These are phyloP conservation scores for Malurus cyaneus DNA, from an alignment of 2,113 vertebrate genomes.

Conservation along the genomic window DNA sequence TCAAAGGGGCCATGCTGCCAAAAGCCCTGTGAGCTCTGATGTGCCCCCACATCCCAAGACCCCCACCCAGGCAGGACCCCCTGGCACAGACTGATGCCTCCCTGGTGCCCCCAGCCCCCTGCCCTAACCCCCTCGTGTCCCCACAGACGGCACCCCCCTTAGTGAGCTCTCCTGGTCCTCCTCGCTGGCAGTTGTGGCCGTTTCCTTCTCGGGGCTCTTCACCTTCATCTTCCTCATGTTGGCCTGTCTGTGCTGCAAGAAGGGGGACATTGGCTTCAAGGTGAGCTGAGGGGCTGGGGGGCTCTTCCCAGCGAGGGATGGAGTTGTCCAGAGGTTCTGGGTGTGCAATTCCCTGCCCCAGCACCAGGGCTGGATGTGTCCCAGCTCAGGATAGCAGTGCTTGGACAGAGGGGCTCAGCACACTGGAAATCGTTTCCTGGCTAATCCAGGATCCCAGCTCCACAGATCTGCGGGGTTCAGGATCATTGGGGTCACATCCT, in stretches of 20 bases:
- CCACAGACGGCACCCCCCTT: constrained; percentile 87
- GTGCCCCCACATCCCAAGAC: neutral
- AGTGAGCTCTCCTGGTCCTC: constrained; percentile 91
- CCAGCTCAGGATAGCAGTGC: fast-evolving
- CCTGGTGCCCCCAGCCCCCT: fast-evolving
- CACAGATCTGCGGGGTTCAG: neutral
- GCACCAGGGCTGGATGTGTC: neutral
- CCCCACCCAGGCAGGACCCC: neutral
- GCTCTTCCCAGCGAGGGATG: fast-evolving
- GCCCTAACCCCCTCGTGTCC: constrained; percentile 29
- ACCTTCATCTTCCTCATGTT: constrained; percentile 94
- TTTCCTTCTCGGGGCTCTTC: constrained; percentile 91
- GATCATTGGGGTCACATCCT: fast-evolving
- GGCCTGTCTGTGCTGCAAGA: constrained; percentile 97
- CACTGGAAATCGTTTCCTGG: neutral
- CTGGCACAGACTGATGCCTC: neutral
- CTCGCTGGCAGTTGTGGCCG: constrained; percentile 86
- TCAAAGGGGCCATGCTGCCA: neutral
- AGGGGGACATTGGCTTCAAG: constrained; percentile 90
- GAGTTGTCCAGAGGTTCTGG: fast-evolving
- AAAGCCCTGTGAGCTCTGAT: fast-evolving
- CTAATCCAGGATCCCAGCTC: neutral
- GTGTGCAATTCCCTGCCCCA: neutral
- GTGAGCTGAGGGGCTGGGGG: constrained; percentile 68
- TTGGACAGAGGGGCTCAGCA: neutral